Percentiles rank a stretch among this genome's conserved stretches.
Conservation (phyloP, 2,888 invertebrate genomes). For the Calliopum simillimum region DNA sequence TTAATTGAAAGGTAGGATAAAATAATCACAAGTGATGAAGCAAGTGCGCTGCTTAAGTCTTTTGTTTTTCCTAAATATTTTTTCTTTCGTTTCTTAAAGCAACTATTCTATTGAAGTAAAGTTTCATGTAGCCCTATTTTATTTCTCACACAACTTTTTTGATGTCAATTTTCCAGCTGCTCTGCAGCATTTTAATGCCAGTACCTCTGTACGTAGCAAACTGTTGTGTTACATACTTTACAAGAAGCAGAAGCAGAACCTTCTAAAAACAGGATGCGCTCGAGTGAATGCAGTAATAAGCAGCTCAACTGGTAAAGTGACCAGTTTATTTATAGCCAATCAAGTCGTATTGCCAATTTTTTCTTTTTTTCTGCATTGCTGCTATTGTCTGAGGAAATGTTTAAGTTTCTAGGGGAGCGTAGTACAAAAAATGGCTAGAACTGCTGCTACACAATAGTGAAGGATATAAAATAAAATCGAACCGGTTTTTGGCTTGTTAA, state of each 20-base stretch:
- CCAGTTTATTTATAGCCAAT: conserved; percentile 29
- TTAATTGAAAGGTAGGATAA: neutral
- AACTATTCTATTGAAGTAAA: too few species aligned
- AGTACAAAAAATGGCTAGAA: neutral
- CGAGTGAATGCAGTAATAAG: neutral
- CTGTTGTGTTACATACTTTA: too few species aligned
- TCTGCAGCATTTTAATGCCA: too few species aligned
- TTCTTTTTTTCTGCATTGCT: neutral
- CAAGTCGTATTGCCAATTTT: neutral
- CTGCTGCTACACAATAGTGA: neutral
- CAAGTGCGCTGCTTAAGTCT: conserved; percentile 25
- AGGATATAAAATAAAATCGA: neutral
- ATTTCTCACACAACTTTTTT: too few species aligned
- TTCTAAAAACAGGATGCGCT: neutral
- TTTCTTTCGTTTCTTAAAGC: too few species aligned
- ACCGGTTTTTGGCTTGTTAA: too few species aligned
- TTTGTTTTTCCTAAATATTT: conserved; percentile 1
- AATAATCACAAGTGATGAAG: too few species aligned
- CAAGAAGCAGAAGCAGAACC: neutral
- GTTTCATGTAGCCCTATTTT: too few species aligned
- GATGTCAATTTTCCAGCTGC: too few species aligned
- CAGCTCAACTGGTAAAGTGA: conserved; percentile 27
- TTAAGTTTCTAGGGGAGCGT: neutral
- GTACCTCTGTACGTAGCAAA: too few species aligned
- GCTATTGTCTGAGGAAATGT: neutral